phyloP scores from a whole-genome alignment of 2,113 vertebrate species.

The Labeo catla region DNA sequence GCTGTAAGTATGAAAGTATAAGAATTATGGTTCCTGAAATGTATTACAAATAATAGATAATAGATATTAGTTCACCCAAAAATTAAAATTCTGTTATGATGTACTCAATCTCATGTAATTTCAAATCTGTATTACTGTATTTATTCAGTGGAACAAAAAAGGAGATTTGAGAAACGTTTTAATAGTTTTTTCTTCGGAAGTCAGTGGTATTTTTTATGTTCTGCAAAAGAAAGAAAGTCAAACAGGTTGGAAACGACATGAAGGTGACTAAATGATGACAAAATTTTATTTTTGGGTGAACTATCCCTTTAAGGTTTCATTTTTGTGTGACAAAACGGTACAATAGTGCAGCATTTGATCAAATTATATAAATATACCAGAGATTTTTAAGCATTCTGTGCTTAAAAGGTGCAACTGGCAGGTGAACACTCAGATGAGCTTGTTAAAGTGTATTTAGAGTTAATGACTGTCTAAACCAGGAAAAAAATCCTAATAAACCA shows the following conservation, averaged over 20 bases:
- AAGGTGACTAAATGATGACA: no score
- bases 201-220: background rate
- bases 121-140: no score
- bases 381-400: background rate
- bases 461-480: constrained; percentile 13
- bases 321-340: background rate
- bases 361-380: background rate
- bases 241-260: no score
- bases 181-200: background rate
- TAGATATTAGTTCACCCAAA: no score
- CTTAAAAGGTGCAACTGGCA: background rate
- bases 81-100: no score
- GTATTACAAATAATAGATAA: background rate
- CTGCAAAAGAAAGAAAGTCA: background rate
- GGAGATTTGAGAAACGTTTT: no score
- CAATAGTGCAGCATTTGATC: background rate
- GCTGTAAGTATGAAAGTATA: background rate
- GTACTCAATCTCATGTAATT: no score
- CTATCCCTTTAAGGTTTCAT: no score
- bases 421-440: background rate
- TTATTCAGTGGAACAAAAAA: no score
- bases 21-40: background rate
- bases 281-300: no score
- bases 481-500: background rate
- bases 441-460: constrained; percentile 28